Evolutionary conservation across 1,140 invertebrate species (phyloP).

Genomic region (Hycleus phaleratus): DNA sequence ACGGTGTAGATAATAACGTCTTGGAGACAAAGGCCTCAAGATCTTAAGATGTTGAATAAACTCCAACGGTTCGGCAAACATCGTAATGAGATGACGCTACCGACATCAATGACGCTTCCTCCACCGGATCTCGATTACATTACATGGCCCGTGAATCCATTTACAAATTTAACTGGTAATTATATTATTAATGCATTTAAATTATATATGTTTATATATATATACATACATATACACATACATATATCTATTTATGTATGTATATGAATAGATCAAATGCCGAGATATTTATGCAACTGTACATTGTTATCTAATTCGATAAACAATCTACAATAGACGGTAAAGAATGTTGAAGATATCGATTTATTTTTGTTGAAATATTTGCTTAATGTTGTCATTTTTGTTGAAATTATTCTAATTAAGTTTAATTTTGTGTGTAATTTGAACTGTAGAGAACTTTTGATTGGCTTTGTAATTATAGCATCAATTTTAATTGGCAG

Average conservation of each 20-base stretch:
- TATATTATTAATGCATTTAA: slow-evolving; percentile 6
- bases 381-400: slow-evolving; percentile 26
- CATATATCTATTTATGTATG: too few relatives aligned
- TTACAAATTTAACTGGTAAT: neutral
- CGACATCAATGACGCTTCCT: slow-evolving; percentile 8
- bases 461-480: slow-evolving; percentile 38
- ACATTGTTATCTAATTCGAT: too few relatives aligned
- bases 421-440: slow-evolving; percentile 34
- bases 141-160: slow-evolving; percentile 1
- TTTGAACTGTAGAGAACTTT: slow-evolving; percentile 32
- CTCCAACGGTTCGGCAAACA: slow-evolving; percentile 24
- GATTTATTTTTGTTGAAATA: slow-evolving; percentile 4
- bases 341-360: too few relatives aligned
- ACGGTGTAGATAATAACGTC: slow-evolving; percentile 14
- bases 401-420: slow-evolving; percentile 25
- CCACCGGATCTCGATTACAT: slow-evolving; percentile 15
- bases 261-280: too few relatives aligned
- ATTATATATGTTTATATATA: too few relatives aligned
- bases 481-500: slow-evolving; percentile 39
- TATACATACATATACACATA: too few relatives aligned
- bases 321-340: too few relatives aligned
- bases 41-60: slow-evolving; percentile 26
- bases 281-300: too few relatives aligned
- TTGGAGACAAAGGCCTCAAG: slow-evolving; percentile 17
- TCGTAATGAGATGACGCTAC: slow-evolving; percentile 27